Evolutionary conservation across 37 sponge, comb jelly and placozoan genomes (phyloP).

Genomic region (Theonella swinhoei): DNA sequence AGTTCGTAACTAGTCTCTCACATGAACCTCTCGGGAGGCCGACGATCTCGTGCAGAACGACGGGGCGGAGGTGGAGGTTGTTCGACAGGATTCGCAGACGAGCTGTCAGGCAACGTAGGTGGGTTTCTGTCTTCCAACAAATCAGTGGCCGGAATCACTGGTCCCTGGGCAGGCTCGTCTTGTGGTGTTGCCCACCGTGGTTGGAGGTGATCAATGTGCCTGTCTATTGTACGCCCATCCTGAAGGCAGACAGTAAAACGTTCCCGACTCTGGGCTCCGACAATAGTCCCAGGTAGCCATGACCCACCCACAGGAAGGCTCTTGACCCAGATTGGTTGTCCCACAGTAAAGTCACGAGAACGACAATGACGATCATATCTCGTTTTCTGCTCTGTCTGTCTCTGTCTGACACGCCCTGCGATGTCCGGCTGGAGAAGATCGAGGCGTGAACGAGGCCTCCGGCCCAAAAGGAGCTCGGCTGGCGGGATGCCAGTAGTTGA

Average conservation of each 20-base stretch:
- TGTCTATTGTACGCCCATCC: neutral
- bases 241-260: neutral
- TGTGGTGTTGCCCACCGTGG: neutral
- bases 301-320: neutral
- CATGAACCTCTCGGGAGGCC: neutral
- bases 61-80: neutral
- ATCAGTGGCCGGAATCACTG: neutral
- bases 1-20: neutral
- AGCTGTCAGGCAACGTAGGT: neutral
- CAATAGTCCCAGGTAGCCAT: neutral
- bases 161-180: neutral
- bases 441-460: neutral
- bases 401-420: neutral
- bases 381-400: neutral
- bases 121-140: neutral
- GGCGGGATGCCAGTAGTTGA: constrained; percentile 6
- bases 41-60: too few relatives aligned
- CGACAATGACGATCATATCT: neutral
- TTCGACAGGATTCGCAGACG: neutral
- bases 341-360: neutral
- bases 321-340: neutral
- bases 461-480: neutral
- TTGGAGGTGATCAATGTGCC: constrained; percentile 8
- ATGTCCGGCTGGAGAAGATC: neutral
- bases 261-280: neutral